Conservation (phyloP, 92 coral and sea anemone species). For the Phenganax subtilis region DNA sequence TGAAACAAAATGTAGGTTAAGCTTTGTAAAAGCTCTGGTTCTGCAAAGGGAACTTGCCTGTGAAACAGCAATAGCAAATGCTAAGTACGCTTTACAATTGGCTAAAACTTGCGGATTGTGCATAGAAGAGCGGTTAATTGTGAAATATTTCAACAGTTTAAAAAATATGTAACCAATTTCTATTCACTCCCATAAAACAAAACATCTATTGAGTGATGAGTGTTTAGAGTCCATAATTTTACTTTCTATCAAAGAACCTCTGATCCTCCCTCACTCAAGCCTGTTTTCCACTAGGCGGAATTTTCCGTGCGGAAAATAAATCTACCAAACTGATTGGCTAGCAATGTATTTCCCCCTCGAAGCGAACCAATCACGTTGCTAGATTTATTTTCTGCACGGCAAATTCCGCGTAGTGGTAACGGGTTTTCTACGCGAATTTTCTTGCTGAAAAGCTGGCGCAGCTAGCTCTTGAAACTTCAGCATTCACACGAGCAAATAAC, state of each 20-base stretch:
- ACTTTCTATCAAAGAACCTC: slow-evolving; percentile 27
- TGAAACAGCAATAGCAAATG: slow-evolving; percentile 19
- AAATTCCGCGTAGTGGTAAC: too few relatives aligned
- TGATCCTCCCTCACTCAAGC: too few relatives aligned
- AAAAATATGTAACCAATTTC: not conserved
- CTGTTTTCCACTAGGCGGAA: too few relatives aligned
- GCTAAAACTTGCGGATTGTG: slow-evolving; percentile 21
- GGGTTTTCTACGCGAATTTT: too few relatives aligned
- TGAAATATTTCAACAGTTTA: slow-evolving; percentile 2
- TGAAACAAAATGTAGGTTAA: slow-evolving; percentile 27
- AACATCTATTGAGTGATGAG: not conserved
- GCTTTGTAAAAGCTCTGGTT: slow-evolving; percentile 17
- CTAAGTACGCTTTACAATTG: slow-evolving; percentile 25
- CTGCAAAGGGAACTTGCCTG: not conserved
- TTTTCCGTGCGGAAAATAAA: too few relatives aligned
- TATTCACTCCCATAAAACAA: not conserved
- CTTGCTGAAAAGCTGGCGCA: too few relatives aligned
- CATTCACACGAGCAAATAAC: too few relatives aligned
- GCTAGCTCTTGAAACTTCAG: too few relatives aligned
- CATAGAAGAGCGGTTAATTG: slow-evolving; percentile 22
- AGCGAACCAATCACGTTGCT: too few relatives aligned
- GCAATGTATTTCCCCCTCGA: too few relatives aligned
- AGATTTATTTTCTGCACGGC: too few relatives aligned
- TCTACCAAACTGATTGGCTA: too few relatives aligned
- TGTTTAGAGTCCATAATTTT: not conserved